These are phyloP conservation scores for Procambarus virginalis DNA, from an alignment of 1,140 invertebrate genomes.

Conservation along the genomic window DNA sequence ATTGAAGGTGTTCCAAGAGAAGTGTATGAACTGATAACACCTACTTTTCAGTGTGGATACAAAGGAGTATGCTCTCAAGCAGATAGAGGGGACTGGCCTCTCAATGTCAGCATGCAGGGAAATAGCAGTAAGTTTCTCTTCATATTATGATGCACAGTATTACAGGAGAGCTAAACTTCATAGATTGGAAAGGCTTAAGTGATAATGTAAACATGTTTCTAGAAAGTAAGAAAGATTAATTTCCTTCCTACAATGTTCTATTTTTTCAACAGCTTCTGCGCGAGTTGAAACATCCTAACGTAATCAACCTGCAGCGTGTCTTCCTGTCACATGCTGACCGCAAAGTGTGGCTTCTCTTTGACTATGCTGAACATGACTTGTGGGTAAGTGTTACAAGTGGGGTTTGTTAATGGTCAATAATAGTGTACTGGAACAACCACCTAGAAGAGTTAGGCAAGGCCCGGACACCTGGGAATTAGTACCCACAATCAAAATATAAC, in stretches of 20 bases:
- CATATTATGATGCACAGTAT: too few relatives aligned
- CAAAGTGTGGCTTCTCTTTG: conserved; percentile 98
- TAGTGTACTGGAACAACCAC: too few relatives aligned
- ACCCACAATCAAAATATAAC: too few relatives aligned
- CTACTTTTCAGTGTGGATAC: conserved; percentile 79
- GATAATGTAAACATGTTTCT: too few relatives aligned
- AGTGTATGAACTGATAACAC: background rate
- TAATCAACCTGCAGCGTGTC: conserved; percentile 97
- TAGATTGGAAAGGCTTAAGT: too few relatives aligned
- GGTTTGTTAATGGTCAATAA: too few relatives aligned
- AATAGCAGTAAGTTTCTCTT: conserved; percentile 87
- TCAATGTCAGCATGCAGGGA: conserved; percentile 99
- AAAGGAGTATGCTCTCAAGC: conserved; percentile 96
- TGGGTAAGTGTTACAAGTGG: conserved; percentile 81
- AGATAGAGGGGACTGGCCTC: conserved; percentile 98
- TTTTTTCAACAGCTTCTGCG: conserved; percentile 86
- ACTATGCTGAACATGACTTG: conserved; percentile 99
- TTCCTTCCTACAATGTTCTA: conserved; percentile 30
- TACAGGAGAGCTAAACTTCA: too few relatives aligned
- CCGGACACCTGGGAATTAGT: too few relatives aligned
- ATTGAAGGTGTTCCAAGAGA: too few relatives aligned
- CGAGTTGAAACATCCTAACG: conserved; percentile 98
- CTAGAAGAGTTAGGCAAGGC: too few relatives aligned
- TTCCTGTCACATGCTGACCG: conserved; percentile 97
- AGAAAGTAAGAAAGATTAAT: background rate